Evolutionary conservation across 2,888 invertebrate species (phyloP).

Genomic region (Pseudococcus longispinus): DNA sequence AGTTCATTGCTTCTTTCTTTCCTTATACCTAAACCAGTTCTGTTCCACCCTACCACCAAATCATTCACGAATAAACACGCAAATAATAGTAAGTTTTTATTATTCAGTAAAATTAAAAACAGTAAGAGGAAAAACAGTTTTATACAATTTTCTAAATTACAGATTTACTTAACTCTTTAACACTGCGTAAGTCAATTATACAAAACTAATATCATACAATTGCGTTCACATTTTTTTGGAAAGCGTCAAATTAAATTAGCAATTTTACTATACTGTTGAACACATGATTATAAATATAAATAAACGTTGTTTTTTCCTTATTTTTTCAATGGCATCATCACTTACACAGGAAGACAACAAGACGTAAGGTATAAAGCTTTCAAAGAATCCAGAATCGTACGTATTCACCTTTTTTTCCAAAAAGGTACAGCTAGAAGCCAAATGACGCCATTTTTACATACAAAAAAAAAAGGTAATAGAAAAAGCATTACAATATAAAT

Average conservation of each 20-base stretch:
- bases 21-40: too few relatives aligned
- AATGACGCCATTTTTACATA: conserved; percentile 12
- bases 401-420: neutral
- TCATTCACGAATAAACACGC: neutral
- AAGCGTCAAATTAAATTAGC: conserved; percentile 54
- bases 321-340: conserved; percentile 27
- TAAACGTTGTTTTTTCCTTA: neutral
- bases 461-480: conserved; percentile 16
- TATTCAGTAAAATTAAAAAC: conserved; percentile 54
- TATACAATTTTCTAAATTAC: conserved; percentile 56
- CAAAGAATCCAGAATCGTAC: neutral
- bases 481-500: conserved; percentile 11
- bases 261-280: conserved; percentile 47
- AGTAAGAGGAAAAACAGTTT: conserved; percentile 52
- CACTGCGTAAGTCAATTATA: conserved; percentile 51
- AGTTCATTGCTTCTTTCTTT: too few relatives aligned
- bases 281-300: conserved; percentile 54
- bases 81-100: conserved; percentile 52
- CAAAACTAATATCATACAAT: conserved; percentile 56
- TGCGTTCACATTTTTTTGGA: conserved; percentile 44
- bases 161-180: conserved; percentile 47
- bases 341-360: conserved; percentile 31
- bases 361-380: conserved; percentile 12
- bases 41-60: neutral
- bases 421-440: neutral